Conservation (phyloP, 1,140 invertebrate species). For the Laodelphax striatellus region DNA sequence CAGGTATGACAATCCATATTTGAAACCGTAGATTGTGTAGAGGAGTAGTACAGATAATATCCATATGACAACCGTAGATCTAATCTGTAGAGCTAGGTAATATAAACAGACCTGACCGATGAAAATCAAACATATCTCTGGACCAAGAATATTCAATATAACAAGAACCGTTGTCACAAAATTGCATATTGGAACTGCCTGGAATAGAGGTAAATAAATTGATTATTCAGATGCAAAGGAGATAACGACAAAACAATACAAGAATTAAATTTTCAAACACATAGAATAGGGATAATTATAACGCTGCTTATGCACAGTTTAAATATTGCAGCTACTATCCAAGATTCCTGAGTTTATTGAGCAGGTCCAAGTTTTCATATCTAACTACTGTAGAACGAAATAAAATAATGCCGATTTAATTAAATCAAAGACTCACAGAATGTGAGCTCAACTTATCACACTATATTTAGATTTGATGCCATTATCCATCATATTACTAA, state of each 20-base stretch:
- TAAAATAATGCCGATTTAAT: too few species aligned
- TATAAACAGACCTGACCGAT: slow-evolving; percentile 10
- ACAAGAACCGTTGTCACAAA: slow-evolving; percentile 10
- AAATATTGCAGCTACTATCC: neutral
- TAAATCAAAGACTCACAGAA: too few species aligned
- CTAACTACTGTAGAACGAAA: too few species aligned
- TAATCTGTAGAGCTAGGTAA: slow-evolving; percentile 5
- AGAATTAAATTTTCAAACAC: neutral
- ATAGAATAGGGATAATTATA: neutral
- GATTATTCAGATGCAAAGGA: neutral
- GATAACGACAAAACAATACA: neutral
- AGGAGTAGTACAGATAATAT: slow-evolving; percentile 11
- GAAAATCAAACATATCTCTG: slow-evolving; percentile 3
- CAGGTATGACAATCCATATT: slow-evolving; percentile 5
- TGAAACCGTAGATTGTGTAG: neutral
- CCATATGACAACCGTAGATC: slow-evolving; percentile 18
- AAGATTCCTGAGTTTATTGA: neutral
- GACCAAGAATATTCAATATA: slow-evolving; percentile 4
- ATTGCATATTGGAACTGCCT: slow-evolving; percentile 15
- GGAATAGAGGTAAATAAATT: slow-evolving; percentile 5
- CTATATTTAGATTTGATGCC: too few species aligned
- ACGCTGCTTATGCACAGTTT: neutral
- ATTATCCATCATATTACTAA: too few species aligned
- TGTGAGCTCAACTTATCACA: too few species aligned
- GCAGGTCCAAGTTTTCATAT: too few species aligned